Base-by-base conservation (phyloP, 2,888 invertebrate species). In the Brachyptera putata region DNA sequence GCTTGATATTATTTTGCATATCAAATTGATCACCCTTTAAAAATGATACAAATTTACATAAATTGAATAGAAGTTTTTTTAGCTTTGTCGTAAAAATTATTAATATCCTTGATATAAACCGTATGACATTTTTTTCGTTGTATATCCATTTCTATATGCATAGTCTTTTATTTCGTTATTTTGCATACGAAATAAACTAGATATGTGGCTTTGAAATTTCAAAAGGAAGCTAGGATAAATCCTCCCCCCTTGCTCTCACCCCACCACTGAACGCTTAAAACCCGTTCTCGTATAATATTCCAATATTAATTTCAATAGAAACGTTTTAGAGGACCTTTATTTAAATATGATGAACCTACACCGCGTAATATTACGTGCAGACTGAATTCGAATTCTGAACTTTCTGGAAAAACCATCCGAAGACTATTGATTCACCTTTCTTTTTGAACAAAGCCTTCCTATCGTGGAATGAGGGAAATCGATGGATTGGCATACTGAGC, bases 81-180 rank as follows among this genome's bases (percentile, higher is more conserved):
- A 53, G 36, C 53, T 53, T 57, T 59, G 59, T 59, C 59, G 55
- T 59, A 59, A 59, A 58, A 59, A 41, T 59, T 53, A 59, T 59
- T 59, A 53, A 59, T 59, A 59, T 59, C 55, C 41, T 13, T 55
- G 53, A 34, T 26, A 49, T 49, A 34, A 59, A 41, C 41, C 55
- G 41, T 59, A 26, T 55, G 59, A 55, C 55, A 55, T 43, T 18
- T 59, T 55, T 59, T 59, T 43, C 26, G 39, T 21, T 26, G 30
- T 34, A n/a, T 41, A 59, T 50, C 53, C 41, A 21, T 34, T 58
- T 30, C 36, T 18, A 39, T 46, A 21, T 25, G 53, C n/a, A 25
- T 56, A 30, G 55, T 41, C 55, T 46, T 50, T 43, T 37, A 22
- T 46, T 25, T 43, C 14, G 48, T 24, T 50, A 37, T 56, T 57